Evolutionary conservation across 2,888 invertebrate species (phyloP), one percentile per base, ranked within the genome.

Genomic region (Drosophila setosimentum): DNA sequence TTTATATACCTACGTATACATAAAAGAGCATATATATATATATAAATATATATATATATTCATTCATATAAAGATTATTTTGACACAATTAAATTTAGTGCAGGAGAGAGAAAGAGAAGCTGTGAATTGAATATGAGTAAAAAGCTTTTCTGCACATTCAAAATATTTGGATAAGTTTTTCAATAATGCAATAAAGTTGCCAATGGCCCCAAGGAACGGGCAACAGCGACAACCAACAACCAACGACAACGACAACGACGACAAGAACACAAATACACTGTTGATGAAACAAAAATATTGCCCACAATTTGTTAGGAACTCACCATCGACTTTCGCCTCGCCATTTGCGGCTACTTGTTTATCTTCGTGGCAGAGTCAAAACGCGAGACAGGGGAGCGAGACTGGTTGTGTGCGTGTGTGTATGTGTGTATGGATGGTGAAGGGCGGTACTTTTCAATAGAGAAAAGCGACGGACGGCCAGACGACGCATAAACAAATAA

Each of bases 101-200:
- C 51, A 4, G 37, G 24, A 24, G 18, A 27, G 27, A 24, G 24
- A 48, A 6, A 13, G 11, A 16, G 3, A 10, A 3, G 11, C 32
- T 49, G 64, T 10, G 65, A 87, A 87, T 85, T 87, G 75, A 85
- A 89, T 87, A 85, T 83, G 71, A 71, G 66, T 66, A 87, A 79
- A 85, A 70, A 77, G 84, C 83, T 88, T 78, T 88, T 80, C 75
- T 75, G 76, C 90, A 88, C 90, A 90, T 90, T 86, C 88, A 86
- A 86, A 86, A 86, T 87, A 89, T 87, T 87, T 87, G 83, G 73
- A 87, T 89, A 90, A 90, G 87, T 90, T 90, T 87, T 87, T 87
- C 90, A 87, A 87, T 87, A 87, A 89, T 87, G 90, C 90, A 90
- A 90, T 90, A 87, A 89, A 78, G 84, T 90, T 90, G 82, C 65